These are phyloP conservation scores for Hippasteria phrygiana DNA, from an alignment of 53 echinoderm and acorn worm species.

Conservation along the genomic window DNA sequence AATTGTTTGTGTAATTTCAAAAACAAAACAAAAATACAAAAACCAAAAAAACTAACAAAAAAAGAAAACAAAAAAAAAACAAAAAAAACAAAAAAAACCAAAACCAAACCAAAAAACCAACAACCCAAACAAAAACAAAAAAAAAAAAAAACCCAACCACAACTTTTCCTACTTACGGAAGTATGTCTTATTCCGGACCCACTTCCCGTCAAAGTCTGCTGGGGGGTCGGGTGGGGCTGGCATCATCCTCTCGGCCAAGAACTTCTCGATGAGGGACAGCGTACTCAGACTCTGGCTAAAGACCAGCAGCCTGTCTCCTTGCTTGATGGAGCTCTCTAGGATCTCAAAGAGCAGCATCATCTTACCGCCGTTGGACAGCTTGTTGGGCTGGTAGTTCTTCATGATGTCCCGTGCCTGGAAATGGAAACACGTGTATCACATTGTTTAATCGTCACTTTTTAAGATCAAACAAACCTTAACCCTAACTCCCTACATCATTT, in stretches of 20 bases:
- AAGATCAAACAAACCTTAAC: too few relatives aligned
- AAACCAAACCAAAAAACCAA: conserved; percentile 12
- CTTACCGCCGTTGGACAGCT: conserved; percentile 87
- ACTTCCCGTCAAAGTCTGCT: conserved; percentile 79
- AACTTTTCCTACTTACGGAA: conserved; percentile 77
- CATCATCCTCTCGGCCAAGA: conserved; percentile 76
- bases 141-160: too few relatives aligned
- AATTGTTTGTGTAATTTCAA: too few relatives aligned
- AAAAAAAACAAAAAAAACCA: too few relatives aligned
- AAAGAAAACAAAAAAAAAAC: too few relatives aligned
- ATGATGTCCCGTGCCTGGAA: conserved; percentile 89
- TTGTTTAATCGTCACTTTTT: too few relatives aligned
- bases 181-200: conserved; percentile 91
- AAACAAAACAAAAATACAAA: too few relatives aligned
- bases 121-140: too few relatives aligned
- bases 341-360: conserved; percentile 94
- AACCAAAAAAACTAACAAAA: too few relatives aligned
- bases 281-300: conserved; percentile 98
- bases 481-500: too few relatives aligned
- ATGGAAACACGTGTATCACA: background rate
- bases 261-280: conserved; percentile 94
- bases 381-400: conserved; percentile 87
- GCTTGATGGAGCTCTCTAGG: conserved; percentile 82
- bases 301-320: conserved; percentile 89
- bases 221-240: conserved; percentile 82